Evolutionary conservation across 2,113 vertebrate genomes (phyloP).

Genomic region (Astatotilapia flaviijosephi): DNA sequence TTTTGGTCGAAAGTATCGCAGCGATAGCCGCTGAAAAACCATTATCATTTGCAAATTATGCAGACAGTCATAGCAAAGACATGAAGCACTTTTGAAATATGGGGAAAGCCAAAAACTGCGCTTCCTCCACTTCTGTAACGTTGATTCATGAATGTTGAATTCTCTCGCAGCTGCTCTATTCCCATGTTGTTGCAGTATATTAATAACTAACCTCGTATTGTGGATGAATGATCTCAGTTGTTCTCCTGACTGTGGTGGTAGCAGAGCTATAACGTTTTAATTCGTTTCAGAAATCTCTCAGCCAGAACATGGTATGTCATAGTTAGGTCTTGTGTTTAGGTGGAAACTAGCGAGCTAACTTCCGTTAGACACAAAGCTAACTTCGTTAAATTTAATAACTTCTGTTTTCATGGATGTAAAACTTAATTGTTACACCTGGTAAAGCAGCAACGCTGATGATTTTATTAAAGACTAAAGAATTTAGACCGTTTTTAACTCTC

Average conservation of each 20-base stretch:
- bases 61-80: not conserved
- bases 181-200: rapidly evolving
- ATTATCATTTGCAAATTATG: not conserved
- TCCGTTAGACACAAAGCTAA: too few relatives aligned
- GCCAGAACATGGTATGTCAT: too few relatives aligned
- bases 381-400: too few relatives aligned
- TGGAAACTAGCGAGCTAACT: too few relatives aligned
- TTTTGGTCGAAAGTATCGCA: rapidly evolving
- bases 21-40: not conserved
- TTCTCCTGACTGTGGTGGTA: rapidly evolving
- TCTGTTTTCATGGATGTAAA: too few relatives aligned
- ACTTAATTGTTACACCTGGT: too few relatives aligned
- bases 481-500: too few relatives aligned
- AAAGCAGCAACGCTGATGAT: too few relatives aligned
- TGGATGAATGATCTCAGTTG: rapidly evolving
- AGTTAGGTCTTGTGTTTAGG: too few relatives aligned
- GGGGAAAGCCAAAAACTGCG: rapidly evolving
- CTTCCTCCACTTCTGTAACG: not conserved
- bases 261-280: too few relatives aligned
- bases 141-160: rapidly evolving
- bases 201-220: rapidly evolving
- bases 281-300: too few relatives aligned
- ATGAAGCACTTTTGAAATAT: not conserved
- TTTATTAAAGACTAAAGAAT: too few relatives aligned
- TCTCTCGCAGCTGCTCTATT: rapidly evolving